Percentiles rank a stretch among this genome's conserved stretches.
phyloP scores from a whole-genome alignment of 2,888 invertebrate genomes.

The Drosophila ezoana region DNA sequence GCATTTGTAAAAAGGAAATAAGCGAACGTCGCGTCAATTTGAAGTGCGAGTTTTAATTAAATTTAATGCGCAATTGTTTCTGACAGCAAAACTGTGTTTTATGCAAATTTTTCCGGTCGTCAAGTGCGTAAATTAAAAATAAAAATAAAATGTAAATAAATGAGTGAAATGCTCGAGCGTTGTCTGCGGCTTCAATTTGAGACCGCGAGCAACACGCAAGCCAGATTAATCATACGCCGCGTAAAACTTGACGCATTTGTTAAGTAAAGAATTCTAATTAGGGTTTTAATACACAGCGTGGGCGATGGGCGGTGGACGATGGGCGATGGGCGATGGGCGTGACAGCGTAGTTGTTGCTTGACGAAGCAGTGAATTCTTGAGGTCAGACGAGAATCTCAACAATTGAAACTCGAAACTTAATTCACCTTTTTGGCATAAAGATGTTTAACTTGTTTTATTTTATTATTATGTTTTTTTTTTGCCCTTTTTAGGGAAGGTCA shows the following conservation, averaged over 20 bases:
- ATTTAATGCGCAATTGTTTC: slow-evolving; percentile 43
- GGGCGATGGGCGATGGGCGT: background rate
- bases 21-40: slow-evolving; percentile 16
- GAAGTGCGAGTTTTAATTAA: slow-evolving; percentile 58
- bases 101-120: slow-evolving; percentile 46
- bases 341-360: background rate
- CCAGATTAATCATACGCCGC: slow-evolving; percentile 61
- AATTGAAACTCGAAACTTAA: slow-evolving; percentile 35
- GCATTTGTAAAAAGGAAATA: slow-evolving; percentile 10
- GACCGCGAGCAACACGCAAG: slow-evolving; percentile 39
- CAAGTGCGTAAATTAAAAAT: slow-evolving; percentile 30
- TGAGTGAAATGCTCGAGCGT: slow-evolving; percentile 20
- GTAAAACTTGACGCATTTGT: slow-evolving; percentile 57
- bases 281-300: background rate
- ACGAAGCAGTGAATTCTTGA: slow-evolving; percentile 9
- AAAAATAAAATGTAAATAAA: slow-evolving; percentile 13
- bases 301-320: too few species aligned
- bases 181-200: slow-evolving; percentile 28
- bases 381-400: slow-evolving; percentile 28
- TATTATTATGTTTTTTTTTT: background rate
- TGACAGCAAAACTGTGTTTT: slow-evolving; percentile 44
- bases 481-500: slow-evolving; percentile 82
- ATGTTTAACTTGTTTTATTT: slow-evolving; percentile 2
- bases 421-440: slow-evolving; percentile 11
- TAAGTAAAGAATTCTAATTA: slow-evolving; percentile 51